These are phyloP conservation scores for Eurytoma adleriae DNA, from an alignment of 2,888 invertebrate species.

Conservation along the genomic window DNA sequence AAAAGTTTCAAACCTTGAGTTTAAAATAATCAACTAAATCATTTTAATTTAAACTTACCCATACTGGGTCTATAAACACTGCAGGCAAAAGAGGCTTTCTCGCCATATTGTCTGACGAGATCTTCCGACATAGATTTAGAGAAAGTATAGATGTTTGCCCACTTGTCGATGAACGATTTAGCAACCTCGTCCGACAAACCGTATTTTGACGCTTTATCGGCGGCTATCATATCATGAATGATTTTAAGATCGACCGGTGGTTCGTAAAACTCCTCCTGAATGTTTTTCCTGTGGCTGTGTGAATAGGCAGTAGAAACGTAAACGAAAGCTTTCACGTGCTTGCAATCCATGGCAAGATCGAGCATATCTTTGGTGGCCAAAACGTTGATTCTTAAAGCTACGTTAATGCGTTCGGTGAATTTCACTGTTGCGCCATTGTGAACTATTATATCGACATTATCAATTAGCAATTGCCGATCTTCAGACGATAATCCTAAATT, in stretches of 20 bases:
- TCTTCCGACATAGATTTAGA: too few species aligned
- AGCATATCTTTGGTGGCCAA: not conserved
- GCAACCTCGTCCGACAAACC: too few species aligned
- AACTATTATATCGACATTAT: not conserved
- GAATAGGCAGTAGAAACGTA: not conserved
- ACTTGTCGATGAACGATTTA: too few species aligned
- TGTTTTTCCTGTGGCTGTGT: too few species aligned
- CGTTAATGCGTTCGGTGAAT: not conserved
- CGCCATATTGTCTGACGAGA: too few species aligned
- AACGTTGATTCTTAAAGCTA: not conserved
- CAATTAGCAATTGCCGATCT: not conserved
- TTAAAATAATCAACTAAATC: too few species aligned
- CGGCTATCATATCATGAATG: slow-evolving; percentile 61
- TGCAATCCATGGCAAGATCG: not conserved
- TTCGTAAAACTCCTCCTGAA: too few species aligned
- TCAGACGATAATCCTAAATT: not conserved
- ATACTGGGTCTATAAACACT: too few species aligned
- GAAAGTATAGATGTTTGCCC: too few species aligned
- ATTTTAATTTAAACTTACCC: too few species aligned
- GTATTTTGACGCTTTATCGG: slow-evolving; percentile 53
- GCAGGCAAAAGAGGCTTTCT: too few species aligned
- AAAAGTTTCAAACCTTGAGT: too few species aligned
- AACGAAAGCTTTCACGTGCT: not conserved
- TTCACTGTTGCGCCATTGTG: not conserved
- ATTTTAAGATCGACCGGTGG: slow-evolving; percentile 2